These are phyloP conservation scores for Ectemnius cavifrons DNA, from an alignment of 2,888 invertebrate genomes.

Conservation along the genomic window DNA sequence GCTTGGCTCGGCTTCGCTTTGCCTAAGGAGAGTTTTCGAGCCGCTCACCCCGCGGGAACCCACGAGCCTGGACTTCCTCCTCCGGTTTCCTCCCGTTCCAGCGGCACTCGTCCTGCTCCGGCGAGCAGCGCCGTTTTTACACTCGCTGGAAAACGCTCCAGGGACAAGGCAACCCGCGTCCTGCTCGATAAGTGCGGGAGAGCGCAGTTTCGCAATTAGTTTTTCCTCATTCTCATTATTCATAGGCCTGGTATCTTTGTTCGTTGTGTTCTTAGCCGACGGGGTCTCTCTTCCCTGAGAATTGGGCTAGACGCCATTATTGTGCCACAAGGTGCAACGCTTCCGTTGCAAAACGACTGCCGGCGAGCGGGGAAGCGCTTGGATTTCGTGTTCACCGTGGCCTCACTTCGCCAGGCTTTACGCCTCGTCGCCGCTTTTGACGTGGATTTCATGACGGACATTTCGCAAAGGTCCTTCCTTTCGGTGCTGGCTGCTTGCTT, in stretches of 20 bases:
- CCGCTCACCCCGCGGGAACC: slow-evolving; percentile 53
- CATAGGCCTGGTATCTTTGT: slow-evolving; percentile 16
- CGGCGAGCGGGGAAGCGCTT: neutral
- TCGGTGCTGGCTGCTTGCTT: neutral
- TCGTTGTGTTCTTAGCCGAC: neutral
- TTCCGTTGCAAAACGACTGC: slow-evolving; percentile 38
- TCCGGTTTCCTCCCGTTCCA: slow-evolving; percentile 32
- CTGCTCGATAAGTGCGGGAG: neutral
- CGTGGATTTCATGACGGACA: slow-evolving; percentile 12
- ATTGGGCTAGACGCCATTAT: slow-evolving; percentile 45
- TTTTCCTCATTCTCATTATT: slow-evolving; percentile 16
- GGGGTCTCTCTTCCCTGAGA: slow-evolving; percentile 39
- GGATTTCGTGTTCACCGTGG: slow-evolving; percentile 2
- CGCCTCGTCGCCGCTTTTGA: slow-evolving; percentile 2
- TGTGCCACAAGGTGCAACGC: slow-evolving; percentile 47
- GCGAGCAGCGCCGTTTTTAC: slow-evolving; percentile 9
- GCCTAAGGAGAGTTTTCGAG: slow-evolving; percentile 40
- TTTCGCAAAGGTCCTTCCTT: slow-evolving; percentile 8
- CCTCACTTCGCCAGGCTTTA: neutral
- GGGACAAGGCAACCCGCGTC: no score
- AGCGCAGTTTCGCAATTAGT: slow-evolving; percentile 8
- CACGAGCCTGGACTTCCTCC: slow-evolving; percentile 50
- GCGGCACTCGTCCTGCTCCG: slow-evolving; percentile 33
- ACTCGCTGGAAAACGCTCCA: no score
- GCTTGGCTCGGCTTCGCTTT: neutral